Base-by-base conservation (phyloP, 2,888 invertebrate species). In the Noctua janthe region DNA sequence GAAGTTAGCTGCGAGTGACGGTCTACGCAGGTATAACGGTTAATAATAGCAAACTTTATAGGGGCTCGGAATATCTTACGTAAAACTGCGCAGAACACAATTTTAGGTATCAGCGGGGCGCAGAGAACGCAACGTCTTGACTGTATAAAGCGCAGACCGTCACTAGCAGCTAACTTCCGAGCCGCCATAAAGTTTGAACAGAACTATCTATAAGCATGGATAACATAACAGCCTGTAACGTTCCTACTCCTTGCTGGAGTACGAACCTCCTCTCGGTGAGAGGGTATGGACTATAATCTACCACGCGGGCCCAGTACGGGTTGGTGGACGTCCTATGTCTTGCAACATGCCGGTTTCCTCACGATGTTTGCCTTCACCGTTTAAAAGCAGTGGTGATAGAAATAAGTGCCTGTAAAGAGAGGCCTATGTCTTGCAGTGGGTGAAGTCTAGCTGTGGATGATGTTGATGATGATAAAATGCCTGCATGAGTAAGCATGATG, bases 141-240 rank as follows among this genome's bases (percentile, higher is more conserved):
- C 54, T 54, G 54, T 54, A 54, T 54, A 10, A 23, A 23, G 7
- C 54, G 54, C 20, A 20, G 20, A 0, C 54, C 54, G 20, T 54
- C 54, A 54, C 20, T 54, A 20, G 20, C 54, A 20, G 54, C 20
- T 54, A 54, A 54, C 23, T 23, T 54, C 23, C 54, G 54, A 54
- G 23, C 54, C 54, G 23, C 2, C 54, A 23, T 54, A 54, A 54
- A 54, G 20, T 54, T 54, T 54, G 54, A 23, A 23, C 54, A 20
- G 54, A 54, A 54, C 54, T 54, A 54, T 43, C 54, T 54, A 54
- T 43, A 74, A 47, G 29, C 67, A 74, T 74, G 73, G 29, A 35
- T 35, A 29, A 62, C 15, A 29, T 62, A 62, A 62, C 15, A 62
- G 29, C 29, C 17, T 35, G 1, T 17, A 20, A 35, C 4, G 3